Percentiles rank a stretch among this genome's conserved stretches.
Evolutionary conservation across 2,888 invertebrate genomes (phyloP).

Genomic region (Drosophila imparisetae): DNA sequence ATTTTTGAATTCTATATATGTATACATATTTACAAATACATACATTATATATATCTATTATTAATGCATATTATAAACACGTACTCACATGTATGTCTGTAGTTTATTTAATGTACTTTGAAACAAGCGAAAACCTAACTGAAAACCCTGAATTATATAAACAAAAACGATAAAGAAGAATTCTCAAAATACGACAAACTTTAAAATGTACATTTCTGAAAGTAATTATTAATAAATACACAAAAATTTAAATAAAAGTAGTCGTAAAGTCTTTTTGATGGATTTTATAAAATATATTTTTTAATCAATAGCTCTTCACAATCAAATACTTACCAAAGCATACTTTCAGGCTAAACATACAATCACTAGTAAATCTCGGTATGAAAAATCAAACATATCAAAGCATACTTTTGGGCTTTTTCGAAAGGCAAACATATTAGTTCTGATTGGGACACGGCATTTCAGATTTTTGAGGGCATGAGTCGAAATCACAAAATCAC

Average conservation of each 20-base stretch:
- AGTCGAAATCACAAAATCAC: neutral
- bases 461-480: neutral
- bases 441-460: neutral
- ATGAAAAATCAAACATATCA: neutral
- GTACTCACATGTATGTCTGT: slow-evolving; percentile 67
- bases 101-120: slow-evolving; percentile 75
- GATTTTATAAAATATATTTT: neutral
- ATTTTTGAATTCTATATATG: slow-evolving; percentile 76
- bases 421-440: neutral
- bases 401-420: neutral
- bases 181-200: slow-evolving; percentile 25
- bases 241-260: slow-evolving; percentile 34
- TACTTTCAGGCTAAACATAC: neutral
- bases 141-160: slow-evolving; percentile 30
- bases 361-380: neutral
- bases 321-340: neutral
- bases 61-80: slow-evolving; percentile 62
- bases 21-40: slow-evolving; percentile 43
- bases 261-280: neutral
- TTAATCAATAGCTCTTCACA: neutral
- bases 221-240: slow-evolving; percentile 33
- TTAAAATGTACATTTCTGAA: slow-evolving; percentile 68
- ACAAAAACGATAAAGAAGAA: slow-evolving; percentile 23
- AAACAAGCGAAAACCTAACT: slow-evolving; percentile 42
- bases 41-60: slow-evolving; percentile 51